phyloP scores from a whole-genome alignment of 2,113 vertebrate species.

The Apeltes quadracus region DNA sequence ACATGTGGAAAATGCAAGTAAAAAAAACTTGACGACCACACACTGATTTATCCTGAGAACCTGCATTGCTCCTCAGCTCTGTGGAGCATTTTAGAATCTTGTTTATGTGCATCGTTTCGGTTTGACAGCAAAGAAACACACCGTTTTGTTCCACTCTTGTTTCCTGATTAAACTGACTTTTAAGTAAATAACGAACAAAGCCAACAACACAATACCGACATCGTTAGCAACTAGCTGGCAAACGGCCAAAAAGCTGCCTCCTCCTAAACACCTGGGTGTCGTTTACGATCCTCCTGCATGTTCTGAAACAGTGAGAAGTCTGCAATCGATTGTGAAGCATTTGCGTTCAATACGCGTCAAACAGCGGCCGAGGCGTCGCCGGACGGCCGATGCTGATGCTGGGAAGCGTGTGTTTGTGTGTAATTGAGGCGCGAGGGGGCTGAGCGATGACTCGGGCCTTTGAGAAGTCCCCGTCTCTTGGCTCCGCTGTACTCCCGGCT shows the following conservation, averaged over 20 bases:
- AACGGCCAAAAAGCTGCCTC: too few relatives aligned
- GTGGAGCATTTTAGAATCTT: background rate
- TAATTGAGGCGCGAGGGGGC: slow-evolving; percentile 22
- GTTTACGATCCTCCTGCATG: too few relatives aligned
- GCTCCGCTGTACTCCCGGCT: slow-evolving; percentile 40
- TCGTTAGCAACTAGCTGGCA: too few relatives aligned
- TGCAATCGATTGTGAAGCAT: slow-evolving; percentile 24
- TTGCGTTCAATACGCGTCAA: slow-evolving; percentile 44
- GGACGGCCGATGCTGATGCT: slow-evolving; percentile 29
- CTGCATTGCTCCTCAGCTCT: background rate
- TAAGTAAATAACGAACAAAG: too few relatives aligned
- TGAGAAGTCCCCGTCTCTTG: slow-evolving; percentile 66
- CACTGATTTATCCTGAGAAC: background rate
- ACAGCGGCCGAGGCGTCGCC: slow-evolving; percentile 8
- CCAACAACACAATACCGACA: too few relatives aligned
- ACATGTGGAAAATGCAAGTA: slow-evolving; percentile 5
- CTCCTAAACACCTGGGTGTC: too few relatives aligned
- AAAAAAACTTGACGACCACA: background rate
- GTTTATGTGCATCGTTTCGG: background rate
- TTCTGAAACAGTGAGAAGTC: too few relatives aligned
- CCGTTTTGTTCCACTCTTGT: background rate
- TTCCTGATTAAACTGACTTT: too few relatives aligned
- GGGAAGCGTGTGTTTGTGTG: slow-evolving; percentile 5
- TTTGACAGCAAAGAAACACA: background rate
- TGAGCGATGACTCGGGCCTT: slow-evolving; percentile 66